Evolutionary conservation across 1,140 invertebrate species (phyloP).

Genomic region (Ceratina japonica): DNA sequence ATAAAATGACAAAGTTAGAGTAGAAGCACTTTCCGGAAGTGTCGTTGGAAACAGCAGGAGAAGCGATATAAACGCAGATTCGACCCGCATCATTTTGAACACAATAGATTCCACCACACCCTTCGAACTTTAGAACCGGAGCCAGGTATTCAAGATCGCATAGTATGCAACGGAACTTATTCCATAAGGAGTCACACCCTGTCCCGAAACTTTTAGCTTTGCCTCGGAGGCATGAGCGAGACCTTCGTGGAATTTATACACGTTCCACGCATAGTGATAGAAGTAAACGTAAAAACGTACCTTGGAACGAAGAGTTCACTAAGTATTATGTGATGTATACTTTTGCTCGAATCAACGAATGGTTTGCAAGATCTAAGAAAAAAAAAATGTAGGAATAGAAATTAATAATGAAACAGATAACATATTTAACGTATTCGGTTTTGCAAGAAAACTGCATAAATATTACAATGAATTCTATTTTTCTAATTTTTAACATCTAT

Average conservation of each 20-base stretch:
- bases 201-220: constrained; percentile 22
- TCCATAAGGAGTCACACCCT: constrained; percentile 42
- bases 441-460: no score
- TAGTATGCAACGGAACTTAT: constrained; percentile 14
- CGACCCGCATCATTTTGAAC: constrained; percentile 29
- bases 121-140: constrained; percentile 26
- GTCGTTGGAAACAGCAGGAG: background rate
- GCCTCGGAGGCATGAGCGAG: background rate
- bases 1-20: background rate
- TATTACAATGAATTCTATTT: no score
- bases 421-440: no score
- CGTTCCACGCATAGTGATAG: no score
- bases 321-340: no score
- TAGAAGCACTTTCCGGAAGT: background rate
- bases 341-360: no score
- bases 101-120: constrained; percentile 35
- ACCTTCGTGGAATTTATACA: background rate
- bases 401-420: no score
- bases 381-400: no score
- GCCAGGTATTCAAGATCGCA: constrained; percentile 7
- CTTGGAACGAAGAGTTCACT: no score
- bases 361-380: no score
- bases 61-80: background rate
- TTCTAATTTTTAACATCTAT: no score
- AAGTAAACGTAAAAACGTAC: no score